Conservation (phyloP, 2,888 invertebrate species). For the Cheilosia scutellata region DNA sequence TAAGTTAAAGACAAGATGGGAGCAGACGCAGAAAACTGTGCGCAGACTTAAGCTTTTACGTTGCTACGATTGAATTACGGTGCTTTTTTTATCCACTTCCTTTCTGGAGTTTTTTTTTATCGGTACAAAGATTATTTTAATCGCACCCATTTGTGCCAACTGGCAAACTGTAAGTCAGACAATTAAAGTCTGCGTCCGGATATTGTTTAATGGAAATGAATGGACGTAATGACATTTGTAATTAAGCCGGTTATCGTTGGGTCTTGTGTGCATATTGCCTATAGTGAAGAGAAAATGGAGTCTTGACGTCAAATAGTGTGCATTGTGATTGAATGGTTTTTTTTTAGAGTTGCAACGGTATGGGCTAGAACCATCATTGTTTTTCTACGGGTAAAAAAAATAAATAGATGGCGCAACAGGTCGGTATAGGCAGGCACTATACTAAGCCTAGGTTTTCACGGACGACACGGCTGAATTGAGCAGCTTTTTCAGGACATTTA, state of each 20-base stretch:
- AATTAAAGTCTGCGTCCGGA: constrained; percentile 65
- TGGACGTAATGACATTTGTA: constrained; percentile 53
- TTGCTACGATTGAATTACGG: constrained; percentile 56
- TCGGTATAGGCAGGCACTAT: no score
- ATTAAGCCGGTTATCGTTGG: constrained; percentile 41
- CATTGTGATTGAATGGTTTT: no score
- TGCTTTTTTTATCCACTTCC: constrained; percentile 45
- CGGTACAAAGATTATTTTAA: constrained; percentile 48
- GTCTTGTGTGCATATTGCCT: neutral
- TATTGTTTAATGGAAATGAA: constrained; percentile 56
- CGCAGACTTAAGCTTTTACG: constrained; percentile 43
- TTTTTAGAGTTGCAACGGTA: no score
- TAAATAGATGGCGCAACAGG: no score
- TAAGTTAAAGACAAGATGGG: neutral
- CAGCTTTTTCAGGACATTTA: no score
- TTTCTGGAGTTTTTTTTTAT: constrained; percentile 31
- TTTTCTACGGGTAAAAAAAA: no score
- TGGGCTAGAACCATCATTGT: no score
- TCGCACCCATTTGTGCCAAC: constrained; percentile 33
- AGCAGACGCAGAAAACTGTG: constrained; percentile 6
- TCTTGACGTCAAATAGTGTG: no score
- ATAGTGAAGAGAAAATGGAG: neutral
- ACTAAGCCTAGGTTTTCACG: no score
- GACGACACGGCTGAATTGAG: no score
- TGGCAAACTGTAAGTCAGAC: constrained; percentile 4